Conservation (phyloP, 2,888 invertebrate species). For the Anagyrus pseudococci region DNA sequence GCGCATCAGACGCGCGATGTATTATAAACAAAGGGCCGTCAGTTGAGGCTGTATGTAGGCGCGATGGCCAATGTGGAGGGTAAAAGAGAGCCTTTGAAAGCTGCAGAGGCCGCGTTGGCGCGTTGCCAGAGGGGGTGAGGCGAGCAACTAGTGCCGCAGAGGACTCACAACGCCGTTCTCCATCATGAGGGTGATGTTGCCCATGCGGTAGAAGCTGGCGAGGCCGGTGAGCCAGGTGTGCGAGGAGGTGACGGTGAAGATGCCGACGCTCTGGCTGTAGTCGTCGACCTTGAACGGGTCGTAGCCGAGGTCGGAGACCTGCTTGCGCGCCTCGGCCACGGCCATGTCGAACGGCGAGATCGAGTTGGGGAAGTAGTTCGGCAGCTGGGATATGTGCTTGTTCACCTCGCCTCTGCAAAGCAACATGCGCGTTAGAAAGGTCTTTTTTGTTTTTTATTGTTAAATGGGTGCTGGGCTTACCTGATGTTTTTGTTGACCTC, state of each 20-base stretch:
- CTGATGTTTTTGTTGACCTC: slow-evolving; percentile 77
- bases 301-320: slow-evolving; percentile 70
- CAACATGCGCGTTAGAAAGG: neutral
- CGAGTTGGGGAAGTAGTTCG: slow-evolving; percentile 82
- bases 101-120: too few species aligned
- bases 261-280: slow-evolving; percentile 74
- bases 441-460: too few species aligned
- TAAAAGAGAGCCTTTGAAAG: too few species aligned
- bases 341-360: slow-evolving; percentile 86
- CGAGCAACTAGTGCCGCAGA: too few species aligned
- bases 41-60: too few species aligned
- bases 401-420: slow-evolving; percentile 72
- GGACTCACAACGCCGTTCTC: slow-evolving; percentile 71
- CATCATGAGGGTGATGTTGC: slow-evolving; percentile 77
- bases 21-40: too few species aligned
- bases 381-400: slow-evolving; percentile 73
- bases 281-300: slow-evolving; percentile 81
- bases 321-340: slow-evolving; percentile 75
- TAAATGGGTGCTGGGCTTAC: slow-evolving; percentile 42
- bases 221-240: slow-evolving; percentile 82
- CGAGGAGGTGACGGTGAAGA: slow-evolving; percentile 73
- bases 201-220: slow-evolving; percentile 82
- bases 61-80: too few species aligned
- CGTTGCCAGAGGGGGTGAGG: too few species aligned
- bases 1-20: too few species aligned